Base-by-base conservation (phyloP, 2,113 vertebrate species). In the Calypte anna region DNA sequence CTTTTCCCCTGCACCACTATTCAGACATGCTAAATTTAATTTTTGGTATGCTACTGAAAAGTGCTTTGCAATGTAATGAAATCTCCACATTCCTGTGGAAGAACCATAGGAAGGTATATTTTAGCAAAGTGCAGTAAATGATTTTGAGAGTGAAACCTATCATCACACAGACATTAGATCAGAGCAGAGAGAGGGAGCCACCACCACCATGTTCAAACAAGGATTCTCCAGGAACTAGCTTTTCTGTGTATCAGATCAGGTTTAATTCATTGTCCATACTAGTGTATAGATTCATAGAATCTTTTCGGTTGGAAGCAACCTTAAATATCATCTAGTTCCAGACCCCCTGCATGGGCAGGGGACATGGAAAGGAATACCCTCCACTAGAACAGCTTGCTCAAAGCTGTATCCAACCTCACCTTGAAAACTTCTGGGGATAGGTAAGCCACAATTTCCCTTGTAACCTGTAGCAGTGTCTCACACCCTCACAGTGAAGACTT, bases 101-200 rank as follows among this genome's bases (percentile, higher is more conserved):
- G 24, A 64, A 53, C 30, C 27, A 43, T 1, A 44, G 22, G 20
- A 58, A 53, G 24, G 28, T 24, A 19, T 27, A 33, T 53, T 53
- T 46, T 28, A 50, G 48, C 20, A 31, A 78, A 67, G 31, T 18
- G 10, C 46, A 36, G 33, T 22, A 40, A 64, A 33, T n/a, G 14
- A 33, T 61, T 74, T 62, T 77, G 53, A 54, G n/a, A 73, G 6
- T 12, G 46, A 78, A 72, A 48, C 36, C 36, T 6, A 0, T 25
- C 48, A 6, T 24, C 46, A 38, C 2, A 1, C 0, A 0, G 20
- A 22, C 53, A 83, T 53, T 40, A 50, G 36, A 73, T 1, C 1
- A 3, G 72, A 78, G 30, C 38, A 31, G 50, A 58, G 8, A 61
- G 36, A 38, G 36, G 36, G 36, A 38, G 36, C 36, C 59, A 33